These are phyloP conservation scores for Asarcornis scutulata DNA, from an alignment of 2,113 vertebrate species.

Conservation along the genomic window DNA sequence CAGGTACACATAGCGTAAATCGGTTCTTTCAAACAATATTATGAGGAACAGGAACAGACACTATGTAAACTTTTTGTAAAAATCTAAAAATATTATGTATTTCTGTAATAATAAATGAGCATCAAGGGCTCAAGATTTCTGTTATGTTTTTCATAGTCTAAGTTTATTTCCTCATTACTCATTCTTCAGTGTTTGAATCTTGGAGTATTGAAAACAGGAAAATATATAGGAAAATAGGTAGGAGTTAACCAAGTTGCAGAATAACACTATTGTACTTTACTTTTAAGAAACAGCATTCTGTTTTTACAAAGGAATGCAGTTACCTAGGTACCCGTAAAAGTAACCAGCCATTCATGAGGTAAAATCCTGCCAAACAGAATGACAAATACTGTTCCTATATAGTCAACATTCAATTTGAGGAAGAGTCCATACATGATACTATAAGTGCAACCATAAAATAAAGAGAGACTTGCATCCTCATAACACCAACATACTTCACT, in stretches of 20 bases:
- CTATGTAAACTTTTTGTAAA: not conserved
- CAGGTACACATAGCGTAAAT: not conserved
- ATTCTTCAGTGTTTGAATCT: not conserved
- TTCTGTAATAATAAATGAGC: not conserved
- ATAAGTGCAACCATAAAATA: not conserved
- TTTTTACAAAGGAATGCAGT: not conserved
- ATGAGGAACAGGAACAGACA: not conserved
- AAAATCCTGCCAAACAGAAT: not conserved
- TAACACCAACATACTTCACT: not conserved
- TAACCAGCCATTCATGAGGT: not conserved
- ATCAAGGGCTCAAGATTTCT: not conserved
- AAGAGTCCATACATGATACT: not conserved
- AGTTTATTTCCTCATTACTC: not conserved
- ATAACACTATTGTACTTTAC: not conserved
- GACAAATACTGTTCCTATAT: fast-evolving
- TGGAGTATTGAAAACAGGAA: not conserved
- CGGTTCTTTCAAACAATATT: not conserved
- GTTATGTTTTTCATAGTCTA: not conserved
- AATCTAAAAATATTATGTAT: not conserved
- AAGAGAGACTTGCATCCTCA: not conserved
- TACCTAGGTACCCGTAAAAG: not conserved
- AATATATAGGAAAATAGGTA: not conserved
- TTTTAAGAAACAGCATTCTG: not conserved
- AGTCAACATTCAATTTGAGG: not conserved
- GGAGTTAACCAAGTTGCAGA: not conserved